Evolutionary conservation across 1,140 invertebrate species (phyloP).

Genomic region (Ruditapes philippinarum): DNA sequence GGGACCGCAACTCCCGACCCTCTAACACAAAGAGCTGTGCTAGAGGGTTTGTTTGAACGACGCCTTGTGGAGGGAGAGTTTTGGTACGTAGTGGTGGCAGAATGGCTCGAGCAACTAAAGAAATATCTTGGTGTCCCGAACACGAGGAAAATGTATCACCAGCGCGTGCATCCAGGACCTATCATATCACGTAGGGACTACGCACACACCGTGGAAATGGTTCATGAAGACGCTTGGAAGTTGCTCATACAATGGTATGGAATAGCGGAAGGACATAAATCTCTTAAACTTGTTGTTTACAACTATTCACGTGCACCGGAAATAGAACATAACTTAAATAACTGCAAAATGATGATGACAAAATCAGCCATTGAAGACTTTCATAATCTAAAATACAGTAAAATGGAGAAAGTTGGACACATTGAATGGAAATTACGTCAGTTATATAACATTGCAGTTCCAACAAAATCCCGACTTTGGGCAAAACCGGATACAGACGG

Average conservation of each 20-base stretch:
- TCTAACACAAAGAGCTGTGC: constrained; percentile 77
- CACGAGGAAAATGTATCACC: constrained; percentile 80
- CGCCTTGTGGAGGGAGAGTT: constrained; percentile 82
- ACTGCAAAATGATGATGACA: constrained; percentile 82
- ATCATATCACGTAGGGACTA: constrained; percentile 82
- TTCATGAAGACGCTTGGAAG: constrained; percentile 84
- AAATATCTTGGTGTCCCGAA: constrained; percentile 81
- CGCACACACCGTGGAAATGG: constrained; percentile 83
- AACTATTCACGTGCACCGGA: constrained; percentile 80
- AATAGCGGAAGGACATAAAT: constrained; percentile 81
- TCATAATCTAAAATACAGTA: constrained; percentile 84
- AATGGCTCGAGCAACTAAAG: constrained; percentile 84
- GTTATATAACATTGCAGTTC: constrained; percentile 74
- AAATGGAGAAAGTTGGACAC: constrained; percentile 84
- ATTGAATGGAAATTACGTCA: constrained; percentile 81
- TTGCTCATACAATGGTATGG: constrained; percentile 84
- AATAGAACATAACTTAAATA: constrained; percentile 84
- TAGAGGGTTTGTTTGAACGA: constrained; percentile 80
- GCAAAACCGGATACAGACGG: constrained; percentile 81
- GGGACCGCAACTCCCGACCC: constrained; percentile 77
- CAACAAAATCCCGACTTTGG: constrained; percentile 79
- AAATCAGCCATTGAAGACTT: constrained; percentile 81
- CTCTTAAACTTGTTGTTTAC: constrained; percentile 84
- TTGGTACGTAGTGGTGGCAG: constrained; percentile 84
- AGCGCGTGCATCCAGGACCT: constrained; percentile 80